A percentile compares a stretch with the other conserved stretches of the same genome.
These are phyloP conservation scores for Apaloderma vittatum DNA, from an alignment of 2,113 vertebrate species.

Conservation along the genomic window DNA sequence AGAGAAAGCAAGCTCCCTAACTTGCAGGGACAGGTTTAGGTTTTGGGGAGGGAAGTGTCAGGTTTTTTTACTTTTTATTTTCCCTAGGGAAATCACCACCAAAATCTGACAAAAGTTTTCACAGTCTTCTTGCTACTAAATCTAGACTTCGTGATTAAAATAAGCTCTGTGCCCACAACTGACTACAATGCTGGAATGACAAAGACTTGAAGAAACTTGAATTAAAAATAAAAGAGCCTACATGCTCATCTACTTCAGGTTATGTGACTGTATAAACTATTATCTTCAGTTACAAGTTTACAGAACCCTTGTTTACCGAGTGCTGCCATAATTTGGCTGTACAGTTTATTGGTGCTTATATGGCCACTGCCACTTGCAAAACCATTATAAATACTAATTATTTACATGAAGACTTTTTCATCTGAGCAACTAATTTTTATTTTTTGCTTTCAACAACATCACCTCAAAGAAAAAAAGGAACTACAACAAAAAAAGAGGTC, in stretches of 20 bases:
- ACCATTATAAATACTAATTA: background rate
- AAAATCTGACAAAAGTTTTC: background rate
- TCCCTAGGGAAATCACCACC: background rate
- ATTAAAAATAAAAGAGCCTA: background rate
- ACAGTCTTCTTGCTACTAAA: background rate
- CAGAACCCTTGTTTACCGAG: background rate
- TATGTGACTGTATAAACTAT: background rate
- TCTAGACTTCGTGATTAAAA: background rate
- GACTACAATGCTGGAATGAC: background rate
- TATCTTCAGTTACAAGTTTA: background rate
- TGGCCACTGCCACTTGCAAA: background rate
- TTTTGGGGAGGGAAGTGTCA: accelerated
- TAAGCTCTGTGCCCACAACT: background rate
- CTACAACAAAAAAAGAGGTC: background rate
- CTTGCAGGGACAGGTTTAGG: background rate
- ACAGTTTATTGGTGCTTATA: background rate
- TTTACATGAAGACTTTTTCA: background rate
- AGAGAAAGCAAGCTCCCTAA: background rate
- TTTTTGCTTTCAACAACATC: background rate
- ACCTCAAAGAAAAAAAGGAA: accelerated
- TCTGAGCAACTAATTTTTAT: background rate
- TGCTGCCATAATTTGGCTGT: background rate
- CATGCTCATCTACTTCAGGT: background rate
- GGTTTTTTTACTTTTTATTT: background rate
- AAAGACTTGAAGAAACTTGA: background rate